Evolutionary conservation across 2,888 invertebrate genomes (phyloP).

Genomic region (Oligia strigilis): DNA sequence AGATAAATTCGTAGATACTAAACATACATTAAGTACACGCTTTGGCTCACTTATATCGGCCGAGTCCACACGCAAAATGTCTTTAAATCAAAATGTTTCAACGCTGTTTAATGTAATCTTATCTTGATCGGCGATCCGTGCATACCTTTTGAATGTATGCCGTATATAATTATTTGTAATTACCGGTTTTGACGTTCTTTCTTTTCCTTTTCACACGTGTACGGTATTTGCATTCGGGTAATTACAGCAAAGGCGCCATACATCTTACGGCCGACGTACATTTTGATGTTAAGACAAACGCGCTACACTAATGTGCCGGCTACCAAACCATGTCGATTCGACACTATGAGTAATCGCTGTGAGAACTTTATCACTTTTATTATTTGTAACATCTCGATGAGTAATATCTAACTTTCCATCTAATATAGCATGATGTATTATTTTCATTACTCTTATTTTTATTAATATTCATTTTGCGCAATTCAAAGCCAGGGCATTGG

Average conservation of each 20-base stretch:
- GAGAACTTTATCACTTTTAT: slow-evolving; percentile 87
- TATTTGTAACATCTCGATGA: slow-evolving; percentile 85
- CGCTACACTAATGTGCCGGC: slow-evolving; percentile 80
- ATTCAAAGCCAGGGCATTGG: slow-evolving; percentile 97
- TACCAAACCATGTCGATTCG: slow-evolving; percentile 84
- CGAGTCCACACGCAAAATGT: slow-evolving; percentile 85
- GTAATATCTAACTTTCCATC: slow-evolving; percentile 88
- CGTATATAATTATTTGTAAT: slow-evolving; percentile 89
- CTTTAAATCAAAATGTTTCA: slow-evolving; percentile 90
- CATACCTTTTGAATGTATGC: slow-evolving; percentile 87
- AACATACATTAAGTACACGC: slow-evolving; percentile 88
- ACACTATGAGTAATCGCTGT: slow-evolving; percentile 85
- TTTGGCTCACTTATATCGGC: slow-evolving; percentile 81
- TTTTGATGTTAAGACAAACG: slow-evolving; percentile 88
- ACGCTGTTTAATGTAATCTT: slow-evolving; percentile 89
- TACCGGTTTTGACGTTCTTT: slow-evolving; percentile 88
- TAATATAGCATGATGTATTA: slow-evolving; percentile 90
- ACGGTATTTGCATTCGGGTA: slow-evolving; percentile 89
- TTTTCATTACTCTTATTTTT: slow-evolving; percentile 87
- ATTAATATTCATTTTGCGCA: slow-evolving; percentile 89
- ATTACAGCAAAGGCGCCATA: slow-evolving; percentile 87
- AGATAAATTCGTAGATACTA: slow-evolving; percentile 86
- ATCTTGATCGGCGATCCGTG: slow-evolving; percentile 87
- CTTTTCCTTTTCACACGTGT: slow-evolving; percentile 90
- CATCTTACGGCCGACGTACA: slow-evolving; percentile 85